Evolutionary conservation across 2,888 invertebrate species (phyloP).

Genomic region (Agapetus fuscipes): DNA sequence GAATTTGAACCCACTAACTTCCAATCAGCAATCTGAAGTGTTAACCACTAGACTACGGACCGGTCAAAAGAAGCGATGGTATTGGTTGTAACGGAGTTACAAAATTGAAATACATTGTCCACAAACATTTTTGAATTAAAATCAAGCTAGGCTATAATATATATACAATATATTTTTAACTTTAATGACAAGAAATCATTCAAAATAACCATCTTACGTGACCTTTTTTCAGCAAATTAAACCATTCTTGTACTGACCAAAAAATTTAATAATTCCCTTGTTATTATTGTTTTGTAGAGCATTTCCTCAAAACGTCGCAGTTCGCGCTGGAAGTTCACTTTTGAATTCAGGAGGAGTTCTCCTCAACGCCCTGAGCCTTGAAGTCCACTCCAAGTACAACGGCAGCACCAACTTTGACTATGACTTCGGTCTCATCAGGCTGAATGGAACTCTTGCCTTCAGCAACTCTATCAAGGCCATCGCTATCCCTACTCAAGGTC

Average conservation of each 20-base stretch:
- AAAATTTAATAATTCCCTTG: not conserved
- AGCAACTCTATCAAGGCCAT: conserved; percentile 30
- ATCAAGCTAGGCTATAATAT: too few relatives aligned
- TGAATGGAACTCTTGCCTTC: conserved; percentile 33
- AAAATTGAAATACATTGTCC: too few relatives aligned
- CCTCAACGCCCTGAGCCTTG: conserved; percentile 33
- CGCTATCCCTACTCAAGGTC: conserved; percentile 31
- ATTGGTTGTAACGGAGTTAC: too few relatives aligned
- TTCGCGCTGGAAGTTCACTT: conserved; percentile 39
- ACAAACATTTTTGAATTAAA: too few relatives aligned
- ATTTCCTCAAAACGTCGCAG: conserved; percentile 26
- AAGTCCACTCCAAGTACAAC: conserved; percentile 36
- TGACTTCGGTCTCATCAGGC: conserved; percentile 36
- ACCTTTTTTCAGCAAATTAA: too few relatives aligned
- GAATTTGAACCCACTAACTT: too few relatives aligned
- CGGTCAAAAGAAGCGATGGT: too few relatives aligned
- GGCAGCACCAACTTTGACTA: conserved; percentile 35
- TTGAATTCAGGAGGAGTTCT: conserved; percentile 39
- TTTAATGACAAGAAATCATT: too few relatives aligned
- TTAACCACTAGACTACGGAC: too few relatives aligned
- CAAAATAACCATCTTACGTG: too few relatives aligned
- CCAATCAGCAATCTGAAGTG: too few relatives aligned
- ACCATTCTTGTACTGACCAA: not conserved
- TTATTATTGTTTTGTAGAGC: not conserved
- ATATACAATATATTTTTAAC: too few relatives aligned